phyloP scores from a whole-genome alignment of 2,888 invertebrate species.

The Hypercompe scribonia region DNA sequence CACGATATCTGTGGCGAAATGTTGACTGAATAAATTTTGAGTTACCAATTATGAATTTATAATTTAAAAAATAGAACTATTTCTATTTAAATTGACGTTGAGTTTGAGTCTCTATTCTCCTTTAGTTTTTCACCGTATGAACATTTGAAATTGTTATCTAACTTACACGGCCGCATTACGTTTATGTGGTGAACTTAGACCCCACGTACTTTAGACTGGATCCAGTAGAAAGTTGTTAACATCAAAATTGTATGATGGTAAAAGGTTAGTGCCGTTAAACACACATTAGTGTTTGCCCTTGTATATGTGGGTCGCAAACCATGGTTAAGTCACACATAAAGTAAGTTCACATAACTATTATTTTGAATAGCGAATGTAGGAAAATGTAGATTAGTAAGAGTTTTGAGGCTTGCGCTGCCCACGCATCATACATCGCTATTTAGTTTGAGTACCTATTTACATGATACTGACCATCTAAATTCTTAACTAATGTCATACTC shows the following conservation, averaged over 20 bases:
- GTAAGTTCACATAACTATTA: background rate
- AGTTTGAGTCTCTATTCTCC: background rate
- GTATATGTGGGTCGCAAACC: background rate
- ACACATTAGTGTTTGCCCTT: background rate
- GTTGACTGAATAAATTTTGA: background rate
- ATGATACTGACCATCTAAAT: background rate
- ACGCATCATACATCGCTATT: background rate
- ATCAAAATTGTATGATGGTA: slow-evolving; percentile 2
- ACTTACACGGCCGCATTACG: background rate
- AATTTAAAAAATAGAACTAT: too few relatives aligned
- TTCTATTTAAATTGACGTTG: background rate
- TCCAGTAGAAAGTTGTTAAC: background rate
- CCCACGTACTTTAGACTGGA: background rate
- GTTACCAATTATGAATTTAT: too few relatives aligned
- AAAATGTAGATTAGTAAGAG: background rate
- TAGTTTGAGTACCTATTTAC: background rate
- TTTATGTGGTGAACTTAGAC: background rate
- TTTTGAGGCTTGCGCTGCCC: background rate
- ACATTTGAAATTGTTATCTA: background rate
- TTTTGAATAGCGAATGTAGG: background rate
- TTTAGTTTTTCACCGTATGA: background rate
- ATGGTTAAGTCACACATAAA: background rate
- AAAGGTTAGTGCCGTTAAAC: slow-evolving; percentile 3
- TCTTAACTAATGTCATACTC: background rate
- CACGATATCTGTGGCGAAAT: background rate